Conservation (phyloP, 2,888 invertebrate species). For the Pyrgus malvae region DNA sequence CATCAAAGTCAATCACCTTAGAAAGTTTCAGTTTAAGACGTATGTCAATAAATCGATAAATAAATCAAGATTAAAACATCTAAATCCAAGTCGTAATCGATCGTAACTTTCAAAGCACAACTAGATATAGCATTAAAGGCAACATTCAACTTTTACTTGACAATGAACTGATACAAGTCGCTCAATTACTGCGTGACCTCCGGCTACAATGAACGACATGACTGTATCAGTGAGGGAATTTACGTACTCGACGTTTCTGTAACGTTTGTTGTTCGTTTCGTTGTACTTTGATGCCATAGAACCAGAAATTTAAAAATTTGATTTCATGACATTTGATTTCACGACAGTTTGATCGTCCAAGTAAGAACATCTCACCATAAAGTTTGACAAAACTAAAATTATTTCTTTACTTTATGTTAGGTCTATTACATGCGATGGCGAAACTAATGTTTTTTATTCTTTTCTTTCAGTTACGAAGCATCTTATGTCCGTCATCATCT, state of each 20-base stretch:
- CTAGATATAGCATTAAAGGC: slow-evolving; percentile 7
- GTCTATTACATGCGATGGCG: too few relatives aligned
- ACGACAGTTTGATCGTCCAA: too few relatives aligned
- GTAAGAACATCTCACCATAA: too few relatives aligned
- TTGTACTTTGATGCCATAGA: too few relatives aligned
- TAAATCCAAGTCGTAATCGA: slow-evolving; percentile 7
- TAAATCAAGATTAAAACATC: slow-evolving; percentile 14
- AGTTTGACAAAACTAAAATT: too few relatives aligned
- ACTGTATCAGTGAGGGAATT: background rate
- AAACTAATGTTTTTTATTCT: too few relatives aligned
- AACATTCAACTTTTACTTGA: slow-evolving; percentile 57
- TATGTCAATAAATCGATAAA: slow-evolving; percentile 1
- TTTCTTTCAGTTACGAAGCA: too few relatives aligned
- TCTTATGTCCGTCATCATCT: too few relatives aligned
- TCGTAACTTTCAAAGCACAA: slow-evolving; percentile 15
- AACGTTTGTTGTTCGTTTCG: background rate
- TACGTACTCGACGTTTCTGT: background rate
- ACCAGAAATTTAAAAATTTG: too few relatives aligned
- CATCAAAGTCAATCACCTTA: slow-evolving; percentile 8
- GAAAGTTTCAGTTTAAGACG: slow-evolving; percentile 4
- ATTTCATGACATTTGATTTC: too few relatives aligned
- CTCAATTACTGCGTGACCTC: slow-evolving; percentile 46
- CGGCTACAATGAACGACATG: slow-evolving; percentile 25
- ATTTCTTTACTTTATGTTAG: too few relatives aligned
- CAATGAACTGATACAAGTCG: slow-evolving; percentile 50